A percentile compares a stretch with the other conserved stretches of the same genome.
Conservation (phyloP, 2,797 vertebrate genomes). For the Microcaecilia unicolor region DNA sequence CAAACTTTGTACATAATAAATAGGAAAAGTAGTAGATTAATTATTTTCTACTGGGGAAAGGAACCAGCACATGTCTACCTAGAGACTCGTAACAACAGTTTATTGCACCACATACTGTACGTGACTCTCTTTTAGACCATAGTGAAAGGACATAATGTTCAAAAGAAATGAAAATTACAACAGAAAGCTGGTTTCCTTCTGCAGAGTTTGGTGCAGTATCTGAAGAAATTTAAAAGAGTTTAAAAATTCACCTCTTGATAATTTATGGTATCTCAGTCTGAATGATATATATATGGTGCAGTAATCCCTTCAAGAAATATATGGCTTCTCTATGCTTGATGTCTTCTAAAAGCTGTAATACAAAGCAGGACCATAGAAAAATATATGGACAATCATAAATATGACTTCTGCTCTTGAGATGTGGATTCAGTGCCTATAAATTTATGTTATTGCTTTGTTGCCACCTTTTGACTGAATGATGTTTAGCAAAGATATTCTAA, state of each 20-base stretch:
- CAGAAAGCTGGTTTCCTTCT: constrained; percentile 34
- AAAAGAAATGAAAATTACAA: constrained; percentile 36
- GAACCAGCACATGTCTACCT: constrained; percentile 4
- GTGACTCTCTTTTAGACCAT: background rate
- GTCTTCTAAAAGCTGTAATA: constrained; percentile 46
- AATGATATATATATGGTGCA: constrained; percentile 44
- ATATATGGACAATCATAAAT: constrained; percentile 48
- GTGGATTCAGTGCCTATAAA: constrained; percentile 38
- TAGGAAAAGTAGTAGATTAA: constrained; percentile 1
- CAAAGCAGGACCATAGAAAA: constrained; percentile 42
- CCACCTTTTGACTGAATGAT: constrained; percentile 43
- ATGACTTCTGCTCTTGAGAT: constrained; percentile 23
- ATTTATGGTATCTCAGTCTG: constrained; percentile 31
- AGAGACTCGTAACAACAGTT: constrained; percentile 8
- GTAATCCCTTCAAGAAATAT: constrained; percentile 49
- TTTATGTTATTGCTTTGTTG: constrained; percentile 53
- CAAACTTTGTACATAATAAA: constrained; percentile 1
- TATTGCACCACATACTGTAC: background rate
- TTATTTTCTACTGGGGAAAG: background rate
- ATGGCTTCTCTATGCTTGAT: constrained; percentile 41
- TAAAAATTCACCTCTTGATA: constrained; percentile 27
- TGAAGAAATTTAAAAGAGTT: constrained; percentile 35
- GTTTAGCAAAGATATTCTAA: constrained; percentile 27
- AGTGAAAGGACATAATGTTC: constrained; percentile 19
- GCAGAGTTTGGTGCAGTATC: constrained; percentile 20